Conservation (phyloP, 2,797 vertebrate species). For the Carcharodon carcharias region DNA sequence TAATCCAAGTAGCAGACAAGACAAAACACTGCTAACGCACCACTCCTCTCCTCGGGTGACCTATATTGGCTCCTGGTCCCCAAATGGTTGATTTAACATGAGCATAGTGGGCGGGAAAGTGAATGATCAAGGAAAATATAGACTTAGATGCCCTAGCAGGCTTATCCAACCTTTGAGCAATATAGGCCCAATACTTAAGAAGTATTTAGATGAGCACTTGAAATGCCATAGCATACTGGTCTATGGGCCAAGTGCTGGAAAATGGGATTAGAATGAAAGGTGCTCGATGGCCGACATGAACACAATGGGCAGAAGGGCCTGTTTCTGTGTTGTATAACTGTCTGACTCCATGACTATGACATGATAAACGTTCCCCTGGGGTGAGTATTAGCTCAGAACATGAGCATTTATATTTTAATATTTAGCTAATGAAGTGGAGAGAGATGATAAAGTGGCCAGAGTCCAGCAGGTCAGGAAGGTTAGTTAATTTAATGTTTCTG, state of each 20-base stretch:
- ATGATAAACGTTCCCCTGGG: neutral
- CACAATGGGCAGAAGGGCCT: too few relatives aligned
- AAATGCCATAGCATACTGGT: too few relatives aligned
- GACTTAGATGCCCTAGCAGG: neutral
- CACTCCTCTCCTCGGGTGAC: neutral
- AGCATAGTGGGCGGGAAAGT: neutral
- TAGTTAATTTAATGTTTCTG: slow-evolving; percentile 28
- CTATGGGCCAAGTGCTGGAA: too few relatives aligned
- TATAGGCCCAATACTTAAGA: too few relatives aligned
- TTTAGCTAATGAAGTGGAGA: slow-evolving; percentile 1
- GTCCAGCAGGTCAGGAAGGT: neutral
- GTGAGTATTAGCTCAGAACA: neutral
- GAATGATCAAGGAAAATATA: neutral
- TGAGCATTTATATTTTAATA: neutral
- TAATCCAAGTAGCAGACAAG: too few relatives aligned
- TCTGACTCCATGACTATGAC: too few relatives aligned
- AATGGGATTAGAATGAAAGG: too few relatives aligned
- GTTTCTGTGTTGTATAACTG: too few relatives aligned
- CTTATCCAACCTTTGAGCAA: neutral
- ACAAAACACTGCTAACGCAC: neutral
- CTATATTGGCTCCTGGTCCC: neutral
- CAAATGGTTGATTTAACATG: neutral
- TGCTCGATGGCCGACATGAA: too few relatives aligned
- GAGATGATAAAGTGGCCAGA: neutral
- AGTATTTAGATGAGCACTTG: too few relatives aligned